Evolutionary conservation across 2,113 vertebrate species (phyloP), one percentile per base, ranked within the genome.

Genomic region (Scolopax mira): DNA sequence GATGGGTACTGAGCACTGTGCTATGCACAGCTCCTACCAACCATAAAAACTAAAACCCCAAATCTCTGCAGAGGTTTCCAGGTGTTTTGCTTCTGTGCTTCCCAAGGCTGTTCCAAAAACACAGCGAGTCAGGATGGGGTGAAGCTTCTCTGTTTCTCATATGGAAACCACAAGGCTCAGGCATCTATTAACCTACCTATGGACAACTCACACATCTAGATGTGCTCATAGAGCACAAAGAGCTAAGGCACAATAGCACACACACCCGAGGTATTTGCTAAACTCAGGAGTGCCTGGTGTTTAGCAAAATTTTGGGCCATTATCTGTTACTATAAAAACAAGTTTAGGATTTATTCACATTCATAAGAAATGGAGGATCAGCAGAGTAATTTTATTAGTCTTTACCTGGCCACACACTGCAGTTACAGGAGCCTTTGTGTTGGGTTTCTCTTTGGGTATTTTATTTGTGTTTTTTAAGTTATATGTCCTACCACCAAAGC

Each of bases 1-100:
- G 24, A 6, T 1, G 7, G 30, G n/a, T 17, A 71, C n/a, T 1
- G 0, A 55, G 21, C 72, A 4, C 8, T 1, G 49, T 17, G 24
- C 61, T 17, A 12, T 0, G 0, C 37, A 31, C 51, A 54, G 16
- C 39, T 77, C 51, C 21, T 15, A 5, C 18, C 31, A 30, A 2
- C 0, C 7, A 3, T 6, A 42, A 13, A 18, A 19, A 19, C 14
- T 6, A 7, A 65, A 75, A 18, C 1, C 16, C 15, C 17, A 37
- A 48, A n/a, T 11, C 33, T 37, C n/a, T 48, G 44, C 37, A 19
- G 6, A 31, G 22, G 57, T 6, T 18, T 30, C 42, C 0, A 33
- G 7, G 13, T 22, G 3, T 48, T 90, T 42, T 70, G 18, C 70
- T 9, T 14, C n/a, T n/a, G 31, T 10, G 22, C 60, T 78, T 77